These are phyloP conservation scores for Helicolenus hilgendorfi DNA, from an alignment of 2,797 vertebrate species.

Conservation along the genomic window DNA sequence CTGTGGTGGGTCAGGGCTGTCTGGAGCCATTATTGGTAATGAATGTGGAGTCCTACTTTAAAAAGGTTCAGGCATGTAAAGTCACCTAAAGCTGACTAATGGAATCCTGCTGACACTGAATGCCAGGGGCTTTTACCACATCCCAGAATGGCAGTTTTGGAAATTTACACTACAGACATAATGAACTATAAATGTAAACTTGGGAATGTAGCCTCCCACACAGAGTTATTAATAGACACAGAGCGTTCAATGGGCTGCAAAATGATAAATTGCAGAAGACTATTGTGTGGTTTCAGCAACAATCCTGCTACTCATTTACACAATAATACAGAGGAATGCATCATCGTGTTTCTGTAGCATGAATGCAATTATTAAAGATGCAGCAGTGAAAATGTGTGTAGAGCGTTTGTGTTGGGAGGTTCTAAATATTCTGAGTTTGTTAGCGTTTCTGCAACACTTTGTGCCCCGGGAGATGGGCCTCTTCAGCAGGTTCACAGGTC, in stretches of 20 bases:
- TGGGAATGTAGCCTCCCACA: conserved; percentile 81
- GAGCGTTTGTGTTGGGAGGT: conserved; percentile 39
- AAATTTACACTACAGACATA: conserved; percentile 85
- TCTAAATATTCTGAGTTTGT: conserved; percentile 87
- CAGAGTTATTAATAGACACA: conserved; percentile 80
- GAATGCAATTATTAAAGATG: conserved; percentile 43
- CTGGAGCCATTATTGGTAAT: conserved; percentile 92
- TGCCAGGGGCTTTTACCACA: conserved; percentile 85
- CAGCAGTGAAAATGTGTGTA: conserved; percentile 28
- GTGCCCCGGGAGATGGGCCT: conserved; percentile 89
- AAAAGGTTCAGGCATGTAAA: conserved; percentile 91
- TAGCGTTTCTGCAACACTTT: conserved; percentile 80
- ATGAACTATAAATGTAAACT: conserved; percentile 88
- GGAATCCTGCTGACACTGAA: conserved; percentile 90
- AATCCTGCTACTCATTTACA: conserved; percentile 43
- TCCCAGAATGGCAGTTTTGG: conserved; percentile 82
- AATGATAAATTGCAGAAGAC: conserved; percentile 49
- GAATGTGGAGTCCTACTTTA: conserved; percentile 93
- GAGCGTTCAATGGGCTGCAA: conserved; percentile 42
- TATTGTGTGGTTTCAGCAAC: conserved; percentile 45
- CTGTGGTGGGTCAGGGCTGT: conserved; percentile 90
- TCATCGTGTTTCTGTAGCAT: conserved; percentile 39
- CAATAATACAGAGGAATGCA: background rate
- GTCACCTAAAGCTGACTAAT: conserved; percentile 93
- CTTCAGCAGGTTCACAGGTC: conserved; percentile 90